A percentile compares a stretch with the other conserved stretches of the same genome.
phyloP scores from a whole-genome alignment of 1,140 invertebrate species.

The Augochlora pura region DNA sequence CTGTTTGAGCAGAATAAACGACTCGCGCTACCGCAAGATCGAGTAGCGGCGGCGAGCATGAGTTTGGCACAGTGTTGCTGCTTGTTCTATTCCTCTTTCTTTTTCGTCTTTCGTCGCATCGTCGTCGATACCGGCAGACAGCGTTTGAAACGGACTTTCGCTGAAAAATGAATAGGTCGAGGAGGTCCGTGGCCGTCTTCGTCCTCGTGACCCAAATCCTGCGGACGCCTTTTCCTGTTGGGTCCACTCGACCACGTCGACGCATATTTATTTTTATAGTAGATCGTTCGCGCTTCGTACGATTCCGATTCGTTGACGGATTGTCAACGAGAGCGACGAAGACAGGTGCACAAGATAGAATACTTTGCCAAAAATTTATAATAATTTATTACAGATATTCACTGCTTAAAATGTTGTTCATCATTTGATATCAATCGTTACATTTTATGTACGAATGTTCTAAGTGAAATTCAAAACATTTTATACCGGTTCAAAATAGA shows the following conservation, averaged over 20 bases:
- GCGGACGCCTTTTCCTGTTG: not conserved
- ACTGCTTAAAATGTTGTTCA: no score
- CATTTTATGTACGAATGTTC: no score
- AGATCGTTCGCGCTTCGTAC: no score
- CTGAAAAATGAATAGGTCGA: slow-evolving; percentile 2
- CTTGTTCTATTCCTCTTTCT: not conserved
- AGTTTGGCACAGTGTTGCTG: not conserved
- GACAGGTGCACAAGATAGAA: no score
- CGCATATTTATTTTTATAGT: not conserved
- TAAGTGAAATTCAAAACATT: no score
- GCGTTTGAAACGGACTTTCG: slow-evolving; percentile 1
- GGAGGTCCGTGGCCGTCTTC: not conserved
- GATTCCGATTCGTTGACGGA: no score
- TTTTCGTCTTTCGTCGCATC: not conserved
- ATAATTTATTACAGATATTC: no score
- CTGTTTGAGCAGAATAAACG: not conserved
- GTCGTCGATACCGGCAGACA: not conserved
- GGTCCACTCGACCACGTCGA: not conserved
- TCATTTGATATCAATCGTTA: no score
- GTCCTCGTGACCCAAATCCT: slow-evolving; percentile 9
- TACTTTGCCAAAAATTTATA: no score
- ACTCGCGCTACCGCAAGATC: no score
- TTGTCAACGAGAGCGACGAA: no score
- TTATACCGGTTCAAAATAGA: no score
- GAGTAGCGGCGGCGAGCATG: not conserved